Evolutionary conservation across 2,113 vertebrate species (phyloP), one percentile per base, ranked within the genome.

Genomic region (Pluvianellus socialis): DNA sequence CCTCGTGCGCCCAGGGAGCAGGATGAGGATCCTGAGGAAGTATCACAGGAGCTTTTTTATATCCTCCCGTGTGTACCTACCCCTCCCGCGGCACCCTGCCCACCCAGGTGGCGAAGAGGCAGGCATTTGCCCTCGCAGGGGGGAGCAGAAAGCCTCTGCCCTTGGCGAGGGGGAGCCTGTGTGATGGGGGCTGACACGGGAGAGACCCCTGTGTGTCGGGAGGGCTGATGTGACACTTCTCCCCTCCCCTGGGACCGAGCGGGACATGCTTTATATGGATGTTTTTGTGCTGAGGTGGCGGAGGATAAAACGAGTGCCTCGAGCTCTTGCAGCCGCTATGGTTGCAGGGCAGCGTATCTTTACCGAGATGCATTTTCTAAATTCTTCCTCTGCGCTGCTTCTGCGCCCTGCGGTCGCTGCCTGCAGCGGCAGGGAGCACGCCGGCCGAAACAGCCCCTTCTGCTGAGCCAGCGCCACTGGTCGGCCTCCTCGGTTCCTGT

Each of bases 261-360:
- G 1, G n/a, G 20, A 52, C 80, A 26, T 62, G 80, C 93, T 94
- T 92, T 87, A 52, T 82, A 86, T 92, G 90, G 86, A 75, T 95
- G 86, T 74, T 96, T 97, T 94, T 76, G 81, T 92, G 95, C 88
- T 96, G 92, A 92, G 91, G 88, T 88, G 86, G 94, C 16, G 0
- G 80, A 85, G 80, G 79, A 94, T 91, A 59, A 83, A 83, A 65
- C 2, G 35, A 56, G 66, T 38, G 93, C 87, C 88, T 89, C 5
- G 3, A 42, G 92, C 79, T 81, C 82, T 92, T 20, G 74, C 94
- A 68, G 88, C 2, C 61, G 52, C 45, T 70, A 22, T 7, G 20
- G 63, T 79, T 67, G 61, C 80, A 88, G 61, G 84, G 88, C 86
- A 82, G 79, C n/a, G 0, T 79, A 68, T 96, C 94, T 97, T 81